A percentile compares a stretch with the other conserved stretches of the same genome.
Conservation (phyloP, 2,113 vertebrate species). For the Ceyx margarethae region DNA sequence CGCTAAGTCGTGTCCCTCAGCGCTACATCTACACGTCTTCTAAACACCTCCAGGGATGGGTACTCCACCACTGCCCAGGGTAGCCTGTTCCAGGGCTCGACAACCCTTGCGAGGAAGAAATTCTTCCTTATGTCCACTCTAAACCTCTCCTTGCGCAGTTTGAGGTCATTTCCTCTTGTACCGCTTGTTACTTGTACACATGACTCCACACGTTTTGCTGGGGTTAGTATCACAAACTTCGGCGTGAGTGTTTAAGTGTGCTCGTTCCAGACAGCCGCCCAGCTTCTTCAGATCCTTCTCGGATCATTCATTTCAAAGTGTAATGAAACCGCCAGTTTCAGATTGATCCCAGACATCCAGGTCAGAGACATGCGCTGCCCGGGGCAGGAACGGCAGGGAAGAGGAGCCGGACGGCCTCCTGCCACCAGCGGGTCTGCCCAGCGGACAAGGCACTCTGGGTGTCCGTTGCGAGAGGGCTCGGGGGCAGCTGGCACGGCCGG, state of each 20-base stretch:
- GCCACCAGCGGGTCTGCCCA: neutral
- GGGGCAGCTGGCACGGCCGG: too few species aligned
- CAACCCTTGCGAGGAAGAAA: neutral
- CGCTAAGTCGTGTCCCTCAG: neutral
- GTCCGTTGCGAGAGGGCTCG: fast-evolving
- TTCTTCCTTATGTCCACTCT: neutral
- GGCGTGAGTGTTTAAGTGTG: neutral
- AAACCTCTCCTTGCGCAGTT: neutral
- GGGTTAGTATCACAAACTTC: neutral
- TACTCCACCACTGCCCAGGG: neutral
- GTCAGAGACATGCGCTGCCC: too few species aligned
- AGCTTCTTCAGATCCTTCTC: neutral
- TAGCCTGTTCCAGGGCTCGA: neutral
- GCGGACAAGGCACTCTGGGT: neutral
- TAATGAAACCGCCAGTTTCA: neutral
- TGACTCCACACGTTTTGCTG: neutral
- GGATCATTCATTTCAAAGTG: fast-evolving
- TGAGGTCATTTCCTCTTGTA: neutral
- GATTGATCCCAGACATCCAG: neutral
- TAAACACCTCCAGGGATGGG: neutral
- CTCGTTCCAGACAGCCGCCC: neutral
- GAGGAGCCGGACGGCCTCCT: too few species aligned
- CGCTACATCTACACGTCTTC: neutral
- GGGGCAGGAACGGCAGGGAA: fast-evolving
- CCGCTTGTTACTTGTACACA: neutral